phyloP scores from a whole-genome alignment of 1,140 invertebrate species.

The Zophobas morio region DNA sequence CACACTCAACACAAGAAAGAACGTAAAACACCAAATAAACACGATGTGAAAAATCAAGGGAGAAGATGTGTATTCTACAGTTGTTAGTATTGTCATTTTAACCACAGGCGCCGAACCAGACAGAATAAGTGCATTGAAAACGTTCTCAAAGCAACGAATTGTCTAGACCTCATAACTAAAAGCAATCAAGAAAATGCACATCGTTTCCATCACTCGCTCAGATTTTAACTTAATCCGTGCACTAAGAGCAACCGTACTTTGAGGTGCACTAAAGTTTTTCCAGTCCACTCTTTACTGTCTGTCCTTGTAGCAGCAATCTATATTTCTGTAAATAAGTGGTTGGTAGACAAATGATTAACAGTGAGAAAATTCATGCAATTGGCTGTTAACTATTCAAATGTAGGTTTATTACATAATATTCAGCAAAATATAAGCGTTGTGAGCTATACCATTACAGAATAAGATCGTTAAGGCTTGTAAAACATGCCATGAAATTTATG shows the following conservation, averaged over 20 bases:
- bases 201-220: constrained; percentile 28
- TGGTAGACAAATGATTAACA: constrained; percentile 17
- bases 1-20: constrained; percentile 31
- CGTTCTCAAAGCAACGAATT: constrained; percentile 9
- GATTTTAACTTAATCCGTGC: constrained; percentile 7
- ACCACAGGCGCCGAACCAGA: constrained; percentile 39
- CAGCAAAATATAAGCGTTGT: constrained; percentile 17
- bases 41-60: constrained; percentile 16
- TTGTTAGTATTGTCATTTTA: constrained; percentile 21
- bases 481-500: constrained; percentile 40
- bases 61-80: constrained; percentile 8
- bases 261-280: constrained; percentile 28
- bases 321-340: constrained; percentile 39
- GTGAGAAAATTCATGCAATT: constrained; percentile 14
- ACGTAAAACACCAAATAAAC: constrained; percentile 27
- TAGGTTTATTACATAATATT: constrained; percentile 5
- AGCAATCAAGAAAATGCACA: constrained; percentile 11
- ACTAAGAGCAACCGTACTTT: constrained; percentile 11
- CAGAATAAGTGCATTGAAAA: constrained; percentile 37
- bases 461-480: constrained; percentile 21
- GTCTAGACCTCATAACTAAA: constrained; percentile 23
- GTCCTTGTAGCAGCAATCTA: constrained; percentile 22
- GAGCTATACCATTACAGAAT: constrained; percentile 24
- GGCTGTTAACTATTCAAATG: background rate
- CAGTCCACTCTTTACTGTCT: constrained; percentile 35